Percentiles rank a stretch among this genome's conserved stretches.
Evolutionary conservation across 1,140 invertebrate genomes (phyloP).

Genomic region (Lordiphosa collinella): DNA sequence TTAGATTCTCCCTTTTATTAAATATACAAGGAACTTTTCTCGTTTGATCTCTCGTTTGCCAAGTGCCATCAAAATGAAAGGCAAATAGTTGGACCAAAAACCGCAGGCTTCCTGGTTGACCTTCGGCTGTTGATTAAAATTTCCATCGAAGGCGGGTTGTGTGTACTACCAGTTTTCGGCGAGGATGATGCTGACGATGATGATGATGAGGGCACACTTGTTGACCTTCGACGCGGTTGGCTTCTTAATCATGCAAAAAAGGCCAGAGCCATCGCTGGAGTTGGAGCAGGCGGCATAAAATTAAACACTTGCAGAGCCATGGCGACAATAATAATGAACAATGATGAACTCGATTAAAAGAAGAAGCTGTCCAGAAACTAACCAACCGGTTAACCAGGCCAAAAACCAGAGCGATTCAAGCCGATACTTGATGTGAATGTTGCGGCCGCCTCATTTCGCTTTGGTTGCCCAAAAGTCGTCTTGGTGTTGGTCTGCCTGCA

Average conservation of each 20-base stretch:
- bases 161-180: slow-evolving; percentile 55
- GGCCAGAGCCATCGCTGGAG: slow-evolving; percentile 7
- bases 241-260: slow-evolving; percentile 60
- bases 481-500: slow-evolving; percentile 42
- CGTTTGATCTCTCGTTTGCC: slow-evolving; percentile 23
- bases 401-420: slow-evolving; percentile 58
- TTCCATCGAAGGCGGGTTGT: slow-evolving; percentile 68
- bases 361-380: slow-evolving; percentile 35
- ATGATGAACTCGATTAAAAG: slow-evolving; percentile 74
- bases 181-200: slow-evolving; percentile 13
- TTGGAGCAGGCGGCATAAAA: slow-evolving; percentile 65
- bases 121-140: slow-evolving; percentile 70
- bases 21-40: background rate
- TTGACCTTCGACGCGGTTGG: slow-evolving; percentile 52
- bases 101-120: slow-evolving; percentile 68
- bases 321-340: slow-evolving; percentile 76
- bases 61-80: slow-evolving; percentile 43
- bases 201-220: slow-evolving; percentile 29
- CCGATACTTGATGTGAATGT: slow-evolving; percentile 38
- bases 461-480: slow-evolving; percentile 54
- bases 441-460: slow-evolving; percentile 26
- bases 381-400: slow-evolving; percentile 60
- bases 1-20: no score
- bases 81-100: slow-evolving; percentile 47
- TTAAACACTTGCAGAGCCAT: slow-evolving; percentile 68